Base-by-base conservation (phyloP, 2,888 invertebrate species). In the Eilema griseolum region DNA sequence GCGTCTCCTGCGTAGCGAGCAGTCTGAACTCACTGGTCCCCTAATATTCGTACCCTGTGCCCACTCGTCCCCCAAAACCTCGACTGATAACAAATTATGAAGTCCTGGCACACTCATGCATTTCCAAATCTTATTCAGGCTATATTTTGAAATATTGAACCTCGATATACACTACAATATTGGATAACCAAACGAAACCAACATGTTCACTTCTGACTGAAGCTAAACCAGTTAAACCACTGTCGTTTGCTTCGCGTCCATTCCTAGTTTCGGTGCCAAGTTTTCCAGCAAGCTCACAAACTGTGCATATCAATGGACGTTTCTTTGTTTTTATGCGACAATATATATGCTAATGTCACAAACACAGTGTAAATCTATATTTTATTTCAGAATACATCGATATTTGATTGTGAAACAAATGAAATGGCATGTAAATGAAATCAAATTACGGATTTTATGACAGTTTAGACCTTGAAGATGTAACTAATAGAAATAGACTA, bases 321-420 rank as follows among this genome's bases (percentile, higher is more conserved):
- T 62, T 28, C 33, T 56, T 70, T 62, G 56, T 70, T 41, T 61
- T 26, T n/a, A 28, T 41, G 16, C 41, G 41, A 69, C 63, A 69
- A 69, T 69, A 69, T 59, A 63, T 28, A 70, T 66, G 66, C n/a
- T 57, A 70, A 70, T 66, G 56, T 41, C 3, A 31, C 57, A 61
- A 64, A 69, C 31, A 3, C 11, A 11, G 52, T 52, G 61, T 61
- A 57, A 61, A 56, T 56, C 33, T 61, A 26, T 52, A 52, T 52
- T 69, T 60, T 14, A 24, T 14, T 14, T 2, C 14, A 14, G 59
- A 8, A 59, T 12, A 4, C 16, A 16, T 28, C 2, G 26, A 28
- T 59, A 26, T 59, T 59, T 26, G 10, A 16, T 26, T 24, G 26
- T 11, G 59, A 59, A 59, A 26, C 16, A 59, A 57, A 12, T 23